Evolutionary conservation across 2,888 invertebrate species (phyloP).

Genomic region (Microdon myrmicae): DNA sequence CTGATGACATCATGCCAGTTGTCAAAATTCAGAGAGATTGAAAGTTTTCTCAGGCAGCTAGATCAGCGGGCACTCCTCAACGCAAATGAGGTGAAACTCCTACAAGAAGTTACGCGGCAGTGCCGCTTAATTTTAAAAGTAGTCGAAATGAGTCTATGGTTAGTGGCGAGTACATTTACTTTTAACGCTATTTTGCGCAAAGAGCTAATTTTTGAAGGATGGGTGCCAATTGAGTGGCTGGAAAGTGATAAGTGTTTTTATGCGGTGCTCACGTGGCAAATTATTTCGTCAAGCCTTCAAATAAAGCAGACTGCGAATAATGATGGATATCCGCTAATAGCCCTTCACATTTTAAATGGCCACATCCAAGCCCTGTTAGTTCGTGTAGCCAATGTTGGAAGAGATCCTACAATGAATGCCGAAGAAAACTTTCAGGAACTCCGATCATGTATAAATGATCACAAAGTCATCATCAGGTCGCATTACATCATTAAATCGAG

Average conservation of each 20-base stretch:
- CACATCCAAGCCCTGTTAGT: constrained; percentile 23
- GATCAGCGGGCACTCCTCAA: constrained; percentile 12
- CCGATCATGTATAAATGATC: constrained; percentile 12
- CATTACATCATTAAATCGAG: too few species aligned
- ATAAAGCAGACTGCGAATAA: constrained; percentile 6
- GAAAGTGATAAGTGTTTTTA: neutral
- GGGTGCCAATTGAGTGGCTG: constrained; percentile 8
- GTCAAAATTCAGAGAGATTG: neutral
- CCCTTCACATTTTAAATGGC: constrained; percentile 7
- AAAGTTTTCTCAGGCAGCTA: neutral
- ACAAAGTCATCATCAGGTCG: constrained; percentile 17
- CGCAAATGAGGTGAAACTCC: constrained; percentile 2
- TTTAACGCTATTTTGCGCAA: neutral
- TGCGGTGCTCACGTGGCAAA: constrained; percentile 3
- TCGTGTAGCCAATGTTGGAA: constrained; percentile 20
- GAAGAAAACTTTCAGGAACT: constrained; percentile 22
- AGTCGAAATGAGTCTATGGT: constrained; percentile 1
- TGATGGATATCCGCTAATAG: constrained; percentile 14
- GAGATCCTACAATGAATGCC: neutral
- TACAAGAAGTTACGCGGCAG: constrained; percentile 9
- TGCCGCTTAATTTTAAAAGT: constrained; percentile 1
- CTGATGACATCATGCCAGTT: constrained; percentile 4
- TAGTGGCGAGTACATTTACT: constrained; percentile 1
- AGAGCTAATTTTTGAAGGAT: constrained; percentile 22
- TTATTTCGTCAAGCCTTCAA: constrained; percentile 6